Conservation (phyloP, 2,113 vertebrate species). For the Macrotus californicus region DNA sequence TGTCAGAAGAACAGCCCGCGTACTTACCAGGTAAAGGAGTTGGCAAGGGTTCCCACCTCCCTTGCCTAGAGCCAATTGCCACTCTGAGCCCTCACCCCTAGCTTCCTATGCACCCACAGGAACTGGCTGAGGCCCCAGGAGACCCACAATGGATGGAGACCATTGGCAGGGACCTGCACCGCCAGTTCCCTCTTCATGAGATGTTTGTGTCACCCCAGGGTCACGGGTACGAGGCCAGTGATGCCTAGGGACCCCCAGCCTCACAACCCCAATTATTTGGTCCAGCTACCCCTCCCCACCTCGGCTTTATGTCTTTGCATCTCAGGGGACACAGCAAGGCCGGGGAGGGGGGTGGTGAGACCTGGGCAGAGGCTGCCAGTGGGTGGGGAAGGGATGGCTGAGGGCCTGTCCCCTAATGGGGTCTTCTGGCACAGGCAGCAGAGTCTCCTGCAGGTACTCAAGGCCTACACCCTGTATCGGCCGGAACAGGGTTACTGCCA, state of each 20-base stretch:
- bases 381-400: background rate
- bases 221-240: conserved; percentile 79
- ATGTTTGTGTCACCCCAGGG: conserved; percentile 91
- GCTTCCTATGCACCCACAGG: conserved; percentile 39
- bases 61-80: background rate
- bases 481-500: conserved; percentile 92
- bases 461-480: conserved; percentile 87
- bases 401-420: background rate
- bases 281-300: background rate
- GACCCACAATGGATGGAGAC: conserved; percentile 89
- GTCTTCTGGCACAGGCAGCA: conserved; percentile 82
- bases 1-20: conserved; percentile 74
- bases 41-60: background rate
- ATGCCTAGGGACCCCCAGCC: background rate
- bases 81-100: background rate
- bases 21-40: conserved; percentile 79
- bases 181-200: conserved; percentile 93
- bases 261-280: background rate
- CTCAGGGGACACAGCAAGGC: background rate
- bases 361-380: background rate
- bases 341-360: background rate
- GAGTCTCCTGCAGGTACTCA: conserved; percentile 86
- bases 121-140: conserved; percentile 78
- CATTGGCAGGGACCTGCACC: conserved; percentile 88
- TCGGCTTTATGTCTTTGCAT: background rate